Conservation (phyloP, 2,113 vertebrate genomes). For the Odocoileus virginianus region DNA sequence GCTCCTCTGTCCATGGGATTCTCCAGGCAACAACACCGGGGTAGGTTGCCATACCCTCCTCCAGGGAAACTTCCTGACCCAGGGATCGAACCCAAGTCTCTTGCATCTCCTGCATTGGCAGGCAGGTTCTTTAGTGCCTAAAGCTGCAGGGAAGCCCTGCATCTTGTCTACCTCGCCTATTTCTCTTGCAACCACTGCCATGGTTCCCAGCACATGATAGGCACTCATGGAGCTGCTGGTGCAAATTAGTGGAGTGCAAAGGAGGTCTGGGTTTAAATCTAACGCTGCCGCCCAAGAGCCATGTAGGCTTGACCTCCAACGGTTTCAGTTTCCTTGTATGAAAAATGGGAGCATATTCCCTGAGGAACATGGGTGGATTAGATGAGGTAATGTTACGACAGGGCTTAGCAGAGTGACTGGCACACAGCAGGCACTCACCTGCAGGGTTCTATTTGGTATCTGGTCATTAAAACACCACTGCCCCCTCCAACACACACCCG, state of each 20-base stretch:
- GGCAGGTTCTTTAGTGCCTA: not conserved
- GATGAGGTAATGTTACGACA: rapidly evolving
- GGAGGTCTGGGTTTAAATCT: not conserved
- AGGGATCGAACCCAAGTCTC: not conserved
- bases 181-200: not conserved
- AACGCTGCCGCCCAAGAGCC: rapidly evolving
- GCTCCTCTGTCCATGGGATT: not conserved
- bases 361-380: not conserved
- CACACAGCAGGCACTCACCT: not conserved
- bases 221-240: not conserved
- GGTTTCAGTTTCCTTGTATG: not conserved
- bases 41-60: not conserved
- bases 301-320: not conserved
- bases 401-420: not conserved
- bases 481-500: not conserved
- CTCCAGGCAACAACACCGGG: not conserved
- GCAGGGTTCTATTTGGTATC: rapidly evolving
- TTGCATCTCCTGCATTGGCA: not conserved
- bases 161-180: not conserved
- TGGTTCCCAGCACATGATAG: not conserved
- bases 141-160: not conserved
- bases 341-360: not conserved
- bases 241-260: rapidly evolving
- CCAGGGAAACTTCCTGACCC: not conserved
- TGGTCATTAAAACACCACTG: not conserved